These are phyloP conservation scores for Capreolus pygargus DNA, from an alignment of 2,113 vertebrate genomes.

Conservation along the genomic window DNA sequence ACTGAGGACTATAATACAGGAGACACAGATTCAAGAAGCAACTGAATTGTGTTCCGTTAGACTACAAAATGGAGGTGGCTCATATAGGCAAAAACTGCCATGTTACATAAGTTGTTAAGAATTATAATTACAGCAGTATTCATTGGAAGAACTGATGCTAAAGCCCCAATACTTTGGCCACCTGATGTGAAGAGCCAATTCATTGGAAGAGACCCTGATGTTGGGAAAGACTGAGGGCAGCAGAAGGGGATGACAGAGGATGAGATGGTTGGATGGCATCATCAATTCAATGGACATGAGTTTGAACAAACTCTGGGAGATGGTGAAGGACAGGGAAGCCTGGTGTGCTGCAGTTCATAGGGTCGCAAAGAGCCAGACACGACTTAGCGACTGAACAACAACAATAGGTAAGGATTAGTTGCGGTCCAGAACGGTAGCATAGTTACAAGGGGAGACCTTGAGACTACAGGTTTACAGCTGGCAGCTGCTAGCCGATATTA, in stretches of 20 bases:
- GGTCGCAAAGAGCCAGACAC: not conserved
- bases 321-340: not conserved
- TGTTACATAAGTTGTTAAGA: not conserved
- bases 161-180: not conserved
- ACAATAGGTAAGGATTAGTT: not conserved
- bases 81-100: not conserved
- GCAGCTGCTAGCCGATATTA: not conserved
- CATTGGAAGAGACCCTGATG: not conserved
- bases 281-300: not conserved
- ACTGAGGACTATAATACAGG: not conserved
- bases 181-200: not conserved
- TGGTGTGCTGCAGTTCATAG: not conserved
- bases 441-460: not conserved
- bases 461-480: not conserved
- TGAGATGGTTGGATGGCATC: not conserved
- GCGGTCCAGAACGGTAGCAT: not conserved
- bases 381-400: not conserved
- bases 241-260: not conserved
- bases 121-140: not conserved
- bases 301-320: not conserved
- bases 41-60: not conserved
- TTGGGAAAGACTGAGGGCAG: not conserved
- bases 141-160: not conserved
- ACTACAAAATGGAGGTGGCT: not conserved
- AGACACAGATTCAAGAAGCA: not conserved